A percentile compares a stretch with the other conserved stretches of the same genome.
Conservation (phyloP, 2,113 vertebrate species). For the Perccottus glenii region DNA sequence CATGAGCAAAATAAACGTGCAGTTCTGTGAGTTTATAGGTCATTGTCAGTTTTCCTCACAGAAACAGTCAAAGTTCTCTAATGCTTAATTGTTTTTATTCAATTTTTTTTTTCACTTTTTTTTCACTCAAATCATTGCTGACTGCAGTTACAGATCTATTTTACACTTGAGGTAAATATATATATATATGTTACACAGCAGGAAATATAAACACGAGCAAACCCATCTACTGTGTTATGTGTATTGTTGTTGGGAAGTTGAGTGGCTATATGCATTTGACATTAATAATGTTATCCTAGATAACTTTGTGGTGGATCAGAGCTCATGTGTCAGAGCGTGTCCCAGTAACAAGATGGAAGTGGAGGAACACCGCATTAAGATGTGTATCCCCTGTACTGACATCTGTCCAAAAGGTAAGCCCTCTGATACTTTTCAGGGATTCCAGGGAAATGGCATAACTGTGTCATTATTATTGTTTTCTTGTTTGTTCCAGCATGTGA, state of each 20-base stretch:
- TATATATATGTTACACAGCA: no score
- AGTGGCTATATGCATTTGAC: conserved; percentile 24
- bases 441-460: background rate
- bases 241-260: conserved; percentile 31
- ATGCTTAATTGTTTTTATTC: no score
- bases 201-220: no score
- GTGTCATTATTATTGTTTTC: background rate
- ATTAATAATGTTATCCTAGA: conserved; percentile 76
- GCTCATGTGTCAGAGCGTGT: conserved; percentile 95
- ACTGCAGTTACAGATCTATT: no score
- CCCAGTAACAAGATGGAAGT: conserved; percentile 98
- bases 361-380: conserved; percentile 96
- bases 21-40: no score
- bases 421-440: background rate
- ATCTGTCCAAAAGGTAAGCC: conserved; percentile 96
- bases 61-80: no score
- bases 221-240: background rate
- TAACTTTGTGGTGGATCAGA: conserved; percentile 99
- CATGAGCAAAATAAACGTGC: no score
- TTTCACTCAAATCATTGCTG: no score
- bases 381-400: conserved; percentile 97
- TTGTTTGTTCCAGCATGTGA: conserved; percentile 86
- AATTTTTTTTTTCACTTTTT: no score
- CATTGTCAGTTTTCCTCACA: no score
- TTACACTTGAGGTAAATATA: no score